These are phyloP conservation scores for Macaria notata DNA, from an alignment of 2,888 invertebrate species.

Conservation along the genomic window DNA sequence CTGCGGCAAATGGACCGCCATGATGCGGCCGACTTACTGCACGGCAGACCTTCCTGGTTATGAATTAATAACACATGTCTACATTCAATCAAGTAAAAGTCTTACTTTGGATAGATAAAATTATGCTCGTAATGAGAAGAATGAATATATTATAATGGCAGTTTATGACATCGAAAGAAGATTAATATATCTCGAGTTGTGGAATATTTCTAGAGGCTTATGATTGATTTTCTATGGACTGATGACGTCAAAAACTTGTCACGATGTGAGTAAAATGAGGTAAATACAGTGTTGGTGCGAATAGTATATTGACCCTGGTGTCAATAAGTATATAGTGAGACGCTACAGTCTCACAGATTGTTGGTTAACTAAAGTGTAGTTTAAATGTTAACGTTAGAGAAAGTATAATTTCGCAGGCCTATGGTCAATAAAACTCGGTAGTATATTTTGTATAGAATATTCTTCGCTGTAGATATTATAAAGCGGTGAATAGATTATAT, in stretches of 20 bases:
- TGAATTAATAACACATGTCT: slow-evolving; percentile 51
- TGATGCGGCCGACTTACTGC: slow-evolving; percentile 72
- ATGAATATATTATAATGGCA: too few species aligned
- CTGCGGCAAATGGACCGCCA: slow-evolving; percentile 72
- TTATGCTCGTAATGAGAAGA: too few species aligned
- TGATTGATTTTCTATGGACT: too few species aligned
- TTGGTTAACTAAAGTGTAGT: slow-evolving; percentile 60
- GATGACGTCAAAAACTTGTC: too few species aligned
- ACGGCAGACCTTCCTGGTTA: slow-evolving; percentile 76
- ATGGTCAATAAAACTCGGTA: slow-evolving; percentile 74
- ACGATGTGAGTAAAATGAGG: too few species aligned
- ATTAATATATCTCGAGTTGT: too few species aligned
- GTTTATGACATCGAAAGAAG: too few species aligned
- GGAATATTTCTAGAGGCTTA: too few species aligned
- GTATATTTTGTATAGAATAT: slow-evolving; percentile 79
- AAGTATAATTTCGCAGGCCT: slow-evolving; percentile 64
- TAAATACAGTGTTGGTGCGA: too few species aligned
- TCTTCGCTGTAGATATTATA: slow-evolving; percentile 70
- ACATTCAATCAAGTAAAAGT: neutral
- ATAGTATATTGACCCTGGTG: neutral
- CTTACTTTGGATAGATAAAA: too few species aligned
- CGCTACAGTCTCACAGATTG: slow-evolving; percentile 40
- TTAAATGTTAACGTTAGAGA: slow-evolving; percentile 73
- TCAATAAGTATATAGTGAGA: neutral
- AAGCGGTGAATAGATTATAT: slow-evolving; percentile 73